Evolutionary conservation across 2,797 vertebrate genomes (phyloP), one percentile per base, ranked within the genome.

Genomic region (Sebastes trivittatus): DNA sequence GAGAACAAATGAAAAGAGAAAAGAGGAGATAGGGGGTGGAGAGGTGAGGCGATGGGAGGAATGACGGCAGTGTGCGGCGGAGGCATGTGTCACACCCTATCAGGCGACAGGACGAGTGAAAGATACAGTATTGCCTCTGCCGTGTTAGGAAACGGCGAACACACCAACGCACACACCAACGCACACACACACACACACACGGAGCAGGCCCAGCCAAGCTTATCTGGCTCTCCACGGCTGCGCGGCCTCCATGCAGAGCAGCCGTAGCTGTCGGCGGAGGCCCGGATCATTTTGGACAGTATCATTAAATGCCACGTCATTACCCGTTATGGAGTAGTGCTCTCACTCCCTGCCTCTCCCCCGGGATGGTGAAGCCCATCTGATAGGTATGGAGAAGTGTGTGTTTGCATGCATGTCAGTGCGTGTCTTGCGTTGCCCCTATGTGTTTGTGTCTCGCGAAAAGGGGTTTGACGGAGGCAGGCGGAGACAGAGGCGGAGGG

Each of bases 281-380:
- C 95, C 93, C 90, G 97, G 97, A 99, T 99, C 97, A 96, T 97
- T 98, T 96, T 98, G 97, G 98, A 99, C 98, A 99, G 97, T 97
- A 97, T 98, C 98, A 98, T 99, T 99, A 99, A 98, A 98, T 97
- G 97, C 96, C 97, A 97, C 95, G 98, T 99, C 95, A 95, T 95
- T 95, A 96, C 92, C 93, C 95, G 97, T 99, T 99, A 99, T 96
- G 97, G 97, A 97, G 97, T 95, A 95, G 95, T 96, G 96, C 97
- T 96, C 96, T 95, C 92, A 96, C 92, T 92, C 84, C 87, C 84
- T 72, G 82, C 78, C n/a, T 81, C 88, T 88, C 94, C 93, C 93
- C 74, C 16, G 93, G 90, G 95, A 94, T 73, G 87, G 75, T 64
- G 72, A 72, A 87, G 82, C 89, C 87, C 89, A 90, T 92, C 92